Base-by-base conservation (phyloP, 53 echinoderm and acorn worm genomes). In the Henricia sp. region DNA sequence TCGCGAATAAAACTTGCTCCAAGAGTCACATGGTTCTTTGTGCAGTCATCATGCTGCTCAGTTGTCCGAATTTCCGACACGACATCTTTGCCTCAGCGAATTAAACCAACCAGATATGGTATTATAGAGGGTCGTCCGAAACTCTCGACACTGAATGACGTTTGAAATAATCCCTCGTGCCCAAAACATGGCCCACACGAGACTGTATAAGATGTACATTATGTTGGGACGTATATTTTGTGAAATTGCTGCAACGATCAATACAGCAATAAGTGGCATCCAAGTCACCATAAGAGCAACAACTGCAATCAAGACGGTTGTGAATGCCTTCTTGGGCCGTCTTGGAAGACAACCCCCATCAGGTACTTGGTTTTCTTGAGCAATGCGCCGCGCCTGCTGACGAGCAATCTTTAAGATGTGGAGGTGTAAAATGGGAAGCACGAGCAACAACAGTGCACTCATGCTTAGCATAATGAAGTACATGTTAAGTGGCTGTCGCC, bases 351-450 rank as follows among this genome's bases (percentile, higher is more conserved):
- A 19, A 16, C 19, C 53, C 21, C 53, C 53, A 16, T 17, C 53
- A 32, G 33, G 30, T 0, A 33, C 32, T 30, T 32, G 62, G 62
- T 60, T 28, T 6, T 60, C 30, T 33, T 60, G 62, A 17, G 62
- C 62, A 30, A 60, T 60, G 62, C 62, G 62, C 29, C 62, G 62
- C 13, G 62, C 62, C 14, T 60, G 62, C 0, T 17, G 32, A 32
- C 62, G 29, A 9, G 62, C 62, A 60, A 60, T 40, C 11, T 4
- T 13, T 24, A 67, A 40, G 40, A 67, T 67, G 67, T 67, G 67
- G 6, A 67, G 37, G 40, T 67, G 40, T 38, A 67, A 67, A 39
- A 39, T 3, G 38, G 40, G 23, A 4, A 67, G n/a, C 3, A 13
- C 1, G 11, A 67, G 0, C 41, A 67, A 20, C 1, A 19, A 8